Conservation (phyloP, 2,797 vertebrate genomes). For the Sciurus vulgaris region DNA sequence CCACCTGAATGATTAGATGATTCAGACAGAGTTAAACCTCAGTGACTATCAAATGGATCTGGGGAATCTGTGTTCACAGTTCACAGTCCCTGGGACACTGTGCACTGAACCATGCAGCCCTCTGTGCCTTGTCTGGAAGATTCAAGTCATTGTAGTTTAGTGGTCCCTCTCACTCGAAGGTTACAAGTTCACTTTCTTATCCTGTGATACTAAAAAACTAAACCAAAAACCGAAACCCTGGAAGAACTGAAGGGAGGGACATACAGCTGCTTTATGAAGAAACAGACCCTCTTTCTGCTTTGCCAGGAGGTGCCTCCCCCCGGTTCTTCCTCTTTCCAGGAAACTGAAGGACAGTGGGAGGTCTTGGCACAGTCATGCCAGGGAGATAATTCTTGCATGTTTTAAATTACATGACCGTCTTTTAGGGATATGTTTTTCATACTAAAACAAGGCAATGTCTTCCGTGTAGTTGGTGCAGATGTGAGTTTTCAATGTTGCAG, state of each 20-base stretch:
- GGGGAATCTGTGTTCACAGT: too few relatives aligned
- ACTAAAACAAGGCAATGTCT: background rate
- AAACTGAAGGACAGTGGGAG: background rate
- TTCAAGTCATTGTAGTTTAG: background rate
- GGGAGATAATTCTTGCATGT: background rate
- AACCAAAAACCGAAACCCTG: background rate
- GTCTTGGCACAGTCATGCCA: background rate
- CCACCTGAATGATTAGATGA: background rate
- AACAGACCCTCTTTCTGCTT: background rate
- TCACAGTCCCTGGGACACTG: background rate
- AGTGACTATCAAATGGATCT: background rate
- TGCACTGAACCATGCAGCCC: too few relatives aligned
- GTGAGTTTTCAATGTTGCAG: background rate
- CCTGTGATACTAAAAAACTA: background rate
- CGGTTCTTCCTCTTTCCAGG: background rate
- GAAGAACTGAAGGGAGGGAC: background rate
- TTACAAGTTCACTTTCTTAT: background rate
- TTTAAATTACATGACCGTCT: background rate
- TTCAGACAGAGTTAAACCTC: background rate
- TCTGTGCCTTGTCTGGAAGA: background rate
- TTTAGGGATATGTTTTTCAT: slow-evolving; percentile 71
- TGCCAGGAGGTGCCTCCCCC: background rate
- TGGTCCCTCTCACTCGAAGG: background rate
- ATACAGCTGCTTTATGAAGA: background rate
- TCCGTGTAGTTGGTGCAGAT: background rate